Evolutionary conservation across 2,797 vertebrate genomes (phyloP).

Genomic region (Acropternis orthonyx): DNA sequence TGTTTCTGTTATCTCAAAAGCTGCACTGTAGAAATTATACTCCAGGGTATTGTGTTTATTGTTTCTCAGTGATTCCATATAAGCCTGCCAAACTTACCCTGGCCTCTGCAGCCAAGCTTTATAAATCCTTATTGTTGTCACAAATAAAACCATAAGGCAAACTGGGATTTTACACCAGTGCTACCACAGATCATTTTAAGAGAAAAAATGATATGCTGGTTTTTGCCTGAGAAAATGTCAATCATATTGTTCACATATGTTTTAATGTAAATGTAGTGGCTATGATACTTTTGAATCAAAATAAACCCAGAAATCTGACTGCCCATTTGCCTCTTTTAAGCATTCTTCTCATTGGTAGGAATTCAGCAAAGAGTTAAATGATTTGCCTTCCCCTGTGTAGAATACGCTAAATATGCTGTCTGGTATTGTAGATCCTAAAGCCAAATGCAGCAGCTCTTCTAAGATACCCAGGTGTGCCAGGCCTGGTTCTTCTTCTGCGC

Average conservation of each 20-base stretch:
- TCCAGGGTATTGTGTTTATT: not conserved
- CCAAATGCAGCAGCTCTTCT: not conserved
- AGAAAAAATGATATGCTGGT: not conserved
- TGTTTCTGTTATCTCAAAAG: not conserved
- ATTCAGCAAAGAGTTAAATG: not conserved
- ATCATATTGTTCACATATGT: rapidly evolving
- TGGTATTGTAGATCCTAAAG: not conserved
- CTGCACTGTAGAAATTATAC: not conserved
- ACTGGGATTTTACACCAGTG: not conserved
- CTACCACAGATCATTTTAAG: not conserved
- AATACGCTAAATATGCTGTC: not conserved
- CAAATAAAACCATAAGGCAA: not conserved
- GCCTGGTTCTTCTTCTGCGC: not conserved
- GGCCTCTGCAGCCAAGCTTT: not conserved
- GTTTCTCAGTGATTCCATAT: not conserved
- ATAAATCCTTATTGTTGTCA: not conserved
- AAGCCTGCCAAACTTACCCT: not conserved
- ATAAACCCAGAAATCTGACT: not conserved
- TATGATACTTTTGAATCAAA: not conserved
- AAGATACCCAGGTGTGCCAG: not conserved
- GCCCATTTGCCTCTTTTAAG: not conserved
- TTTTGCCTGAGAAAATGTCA: not conserved
- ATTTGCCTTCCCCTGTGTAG: not conserved
- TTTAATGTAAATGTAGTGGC: not conserved
- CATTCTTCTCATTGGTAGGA: not conserved